Evolutionary conservation across 2,888 invertebrate species (phyloP), one percentile per base, ranked within the genome.

Genomic region (Mallateleia sp.): DNA sequence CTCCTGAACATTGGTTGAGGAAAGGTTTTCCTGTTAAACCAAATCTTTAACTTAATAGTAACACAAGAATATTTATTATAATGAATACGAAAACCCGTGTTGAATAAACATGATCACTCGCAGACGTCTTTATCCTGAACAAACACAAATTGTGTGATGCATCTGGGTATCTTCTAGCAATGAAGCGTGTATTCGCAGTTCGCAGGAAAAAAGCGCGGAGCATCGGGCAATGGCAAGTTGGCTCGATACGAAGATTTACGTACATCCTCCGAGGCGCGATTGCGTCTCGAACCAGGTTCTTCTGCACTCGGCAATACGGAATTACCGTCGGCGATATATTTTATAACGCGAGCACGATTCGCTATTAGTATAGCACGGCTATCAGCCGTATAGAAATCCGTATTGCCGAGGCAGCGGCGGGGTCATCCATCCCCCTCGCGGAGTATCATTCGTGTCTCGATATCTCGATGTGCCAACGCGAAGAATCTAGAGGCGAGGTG

Each of bases 341-440:
- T 85, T 85, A 85, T 85, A 85, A 85, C 85, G 80, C 80, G 80
- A 85, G 85, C 85, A 85, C 85, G 85, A 85, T 69, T 80, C 58
- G 85, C 85, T 85, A 85, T 85, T 85, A 85, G 85, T 85, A 85
- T 85, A 77, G 85, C 77, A 75, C 64, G 50, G 80, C 85, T 84
- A 85, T 85, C 80, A 85, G 52, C 32, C 80, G 80, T 69, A 85
- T 72, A 87, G 86, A 86, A 87, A 82, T 83, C 82, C 82, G 85
- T 81, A 77, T 75, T 74, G 85, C 81, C 66, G 56, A 79, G 62
- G 78, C 86, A 69, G 54, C 82, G 71, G 34, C 67, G 71, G 86
- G 86, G 82, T 82, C 86, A 87, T 87, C 82, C 79, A 87, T 87
- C 86, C 82, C 85, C 69, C 82, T 72, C 62, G 67, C 66, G 67